Evolutionary conservation across 2,113 vertebrate species (phyloP).

Genomic region (Ciconia stormi): DNA sequence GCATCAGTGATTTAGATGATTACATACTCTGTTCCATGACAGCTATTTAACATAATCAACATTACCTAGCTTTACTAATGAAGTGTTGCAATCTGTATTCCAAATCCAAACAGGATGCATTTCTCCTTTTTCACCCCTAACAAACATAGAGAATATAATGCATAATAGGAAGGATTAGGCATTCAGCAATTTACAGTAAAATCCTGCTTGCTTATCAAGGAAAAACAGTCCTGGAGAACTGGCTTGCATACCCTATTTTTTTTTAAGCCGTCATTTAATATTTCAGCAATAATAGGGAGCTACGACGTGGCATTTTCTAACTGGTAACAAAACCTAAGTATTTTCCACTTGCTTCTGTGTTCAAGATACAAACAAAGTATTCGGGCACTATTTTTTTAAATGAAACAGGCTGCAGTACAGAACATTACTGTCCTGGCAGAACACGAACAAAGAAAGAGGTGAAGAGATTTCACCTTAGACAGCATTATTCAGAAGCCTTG

Average conservation of each 20-base stretch:
- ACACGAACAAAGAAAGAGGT: neutral
- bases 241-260: neutral
- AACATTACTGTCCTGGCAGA: neutral
- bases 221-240: neutral
- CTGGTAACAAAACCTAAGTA: neutral
- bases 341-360: neutral
- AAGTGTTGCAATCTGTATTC: neutral
- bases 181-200: conserved; percentile 36
- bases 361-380: neutral
- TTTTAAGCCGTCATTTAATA: neutral
- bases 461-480: neutral
- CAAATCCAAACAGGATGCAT: neutral
- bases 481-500: neutral
- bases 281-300: neutral
- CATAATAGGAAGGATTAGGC: neutral
- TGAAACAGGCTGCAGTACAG: neutral
- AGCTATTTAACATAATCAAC: neutral
- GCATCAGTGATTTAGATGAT: neutral
- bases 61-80: conserved; percentile 24
- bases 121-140: neutral
- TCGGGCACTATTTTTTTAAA: neutral
- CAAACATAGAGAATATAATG: neutral
- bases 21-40: neutral
- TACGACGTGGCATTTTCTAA: neutral
- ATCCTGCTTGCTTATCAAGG: conserved; percentile 38